phyloP scores from a whole-genome alignment of 35 echinoderm and acorn worm genomes.

The Heliocidaris erythrogramma region DNA sequence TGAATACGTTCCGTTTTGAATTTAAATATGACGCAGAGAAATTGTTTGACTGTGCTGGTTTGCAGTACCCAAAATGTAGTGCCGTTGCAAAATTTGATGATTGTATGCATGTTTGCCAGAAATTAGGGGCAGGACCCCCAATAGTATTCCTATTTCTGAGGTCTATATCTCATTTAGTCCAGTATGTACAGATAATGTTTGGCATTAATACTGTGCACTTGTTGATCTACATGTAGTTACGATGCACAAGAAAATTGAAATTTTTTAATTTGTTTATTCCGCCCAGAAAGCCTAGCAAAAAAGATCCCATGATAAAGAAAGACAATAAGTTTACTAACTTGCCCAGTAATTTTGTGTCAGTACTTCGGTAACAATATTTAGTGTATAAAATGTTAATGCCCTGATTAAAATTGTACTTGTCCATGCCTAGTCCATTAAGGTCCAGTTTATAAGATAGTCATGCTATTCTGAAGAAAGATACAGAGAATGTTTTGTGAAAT shows the following conservation, averaged over 20 bases:
- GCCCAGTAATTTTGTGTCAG: slow-evolving; percentile 25
- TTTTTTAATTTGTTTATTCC: slow-evolving; percentile 17
- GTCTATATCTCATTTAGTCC: neutral
- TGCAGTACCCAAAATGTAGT: neutral
- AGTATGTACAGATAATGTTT: neutral
- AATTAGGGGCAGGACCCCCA: slow-evolving; percentile 32
- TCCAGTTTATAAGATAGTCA: neutral
- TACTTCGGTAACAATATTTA: slow-evolving; percentile 23
- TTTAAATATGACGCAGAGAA: neutral
- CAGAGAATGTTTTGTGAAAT: neutral
- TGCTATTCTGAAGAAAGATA: neutral
- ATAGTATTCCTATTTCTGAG: slow-evolving; percentile 25
- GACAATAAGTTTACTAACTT: slow-evolving; percentile 11
- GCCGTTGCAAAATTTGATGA: neutral
- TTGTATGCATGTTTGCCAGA: neutral
- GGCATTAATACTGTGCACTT: neutral
- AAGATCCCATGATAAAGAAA: neutral
- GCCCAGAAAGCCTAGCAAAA: neutral
- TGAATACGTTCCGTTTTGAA: neutral
- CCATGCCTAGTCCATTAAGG: neutral
- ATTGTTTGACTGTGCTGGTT: slow-evolving; percentile 31
- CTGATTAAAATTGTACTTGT: neutral
- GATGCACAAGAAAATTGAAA: neutral
- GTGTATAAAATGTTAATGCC: slow-evolving; percentile 16
- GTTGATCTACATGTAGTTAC: neutral